Evolutionary conservation across 2,797 vertebrate species (phyloP).

Genomic region (Brachyalestes nurse): DNA sequence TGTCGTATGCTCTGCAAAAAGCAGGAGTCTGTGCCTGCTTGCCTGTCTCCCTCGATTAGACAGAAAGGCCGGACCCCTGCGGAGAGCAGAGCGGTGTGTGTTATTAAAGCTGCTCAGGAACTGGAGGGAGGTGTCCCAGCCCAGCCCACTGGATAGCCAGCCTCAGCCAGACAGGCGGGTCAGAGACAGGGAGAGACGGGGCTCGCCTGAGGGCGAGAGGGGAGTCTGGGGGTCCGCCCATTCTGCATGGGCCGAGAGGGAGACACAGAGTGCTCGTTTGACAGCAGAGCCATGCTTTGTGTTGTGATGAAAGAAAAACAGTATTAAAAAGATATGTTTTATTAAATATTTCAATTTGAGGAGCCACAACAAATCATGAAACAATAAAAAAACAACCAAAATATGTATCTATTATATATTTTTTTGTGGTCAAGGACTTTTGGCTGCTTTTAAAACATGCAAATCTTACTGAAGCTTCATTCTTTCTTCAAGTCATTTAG

Average conservation of each 20-base stretch:
- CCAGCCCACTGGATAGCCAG: conserved; percentile 1
- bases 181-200: conserved; percentile 14
- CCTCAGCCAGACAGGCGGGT: conserved; percentile 29
- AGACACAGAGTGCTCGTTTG: not conserved
- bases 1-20: conserved; percentile 23
- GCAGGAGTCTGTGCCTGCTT: conserved; percentile 22
- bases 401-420: too few relatives aligned
- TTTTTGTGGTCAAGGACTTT: too few relatives aligned
- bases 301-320: not conserved
- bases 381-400: too few relatives aligned
- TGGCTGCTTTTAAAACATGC: too few relatives aligned
- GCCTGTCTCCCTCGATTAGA: conserved; percentile 54
- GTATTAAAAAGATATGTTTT: too few relatives aligned
- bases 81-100: conserved; percentile 46
- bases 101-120: conserved; percentile 58
- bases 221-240: conserved; percentile 14
- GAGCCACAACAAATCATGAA: too few relatives aligned
- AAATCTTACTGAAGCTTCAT: too few relatives aligned
- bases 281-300: not conserved
- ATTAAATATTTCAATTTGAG: too few relatives aligned
- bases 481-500: too few relatives aligned
- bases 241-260: not conserved
- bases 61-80: conserved; percentile 51
- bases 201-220: conserved; percentile 15
- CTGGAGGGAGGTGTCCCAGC: not conserved